Conservation (phyloP, 2,113 vertebrate genomes). For the Gallinago media region DNA sequence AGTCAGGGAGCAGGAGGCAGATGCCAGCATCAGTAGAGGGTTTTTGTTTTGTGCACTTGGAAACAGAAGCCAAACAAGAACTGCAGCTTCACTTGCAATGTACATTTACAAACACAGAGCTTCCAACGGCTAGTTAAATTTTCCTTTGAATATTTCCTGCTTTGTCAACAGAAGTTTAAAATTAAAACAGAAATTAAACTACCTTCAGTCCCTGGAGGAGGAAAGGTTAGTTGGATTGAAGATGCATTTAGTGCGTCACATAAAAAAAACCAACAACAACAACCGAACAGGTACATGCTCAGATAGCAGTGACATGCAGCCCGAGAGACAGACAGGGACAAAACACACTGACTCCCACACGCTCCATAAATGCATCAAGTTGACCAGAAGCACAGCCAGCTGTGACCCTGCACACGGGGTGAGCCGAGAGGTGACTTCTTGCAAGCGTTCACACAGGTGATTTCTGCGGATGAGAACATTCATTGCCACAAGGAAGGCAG, state of each 20-base stretch:
- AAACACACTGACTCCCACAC: background rate
- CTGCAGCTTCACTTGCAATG: background rate
- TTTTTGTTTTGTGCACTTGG: background rate
- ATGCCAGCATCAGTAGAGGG: background rate
- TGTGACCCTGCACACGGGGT: background rate
- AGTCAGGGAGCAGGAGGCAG: background rate
- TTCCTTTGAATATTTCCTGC: background rate
- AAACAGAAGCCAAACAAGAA: background rate
- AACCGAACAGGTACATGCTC: background rate
- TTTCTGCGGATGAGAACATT: conserved; percentile 13
- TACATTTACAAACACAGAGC: background rate
- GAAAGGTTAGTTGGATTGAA: background rate
- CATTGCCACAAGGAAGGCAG: background rate
- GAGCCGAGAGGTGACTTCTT: background rate
- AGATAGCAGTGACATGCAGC: background rate
- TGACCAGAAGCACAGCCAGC: background rate
- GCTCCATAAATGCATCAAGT: background rate
- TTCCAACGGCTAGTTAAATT: background rate
- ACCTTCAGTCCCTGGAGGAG: background rate
- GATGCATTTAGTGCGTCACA: background rate
- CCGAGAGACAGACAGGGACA: background rate
- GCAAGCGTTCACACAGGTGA: background rate
- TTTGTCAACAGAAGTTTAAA: conserved; percentile 20
- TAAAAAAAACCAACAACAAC: background rate
- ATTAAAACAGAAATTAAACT: conserved; percentile 1